Conservation (phyloP, 1,140 invertebrate genomes). For the Drosophila santomea region DNA sequence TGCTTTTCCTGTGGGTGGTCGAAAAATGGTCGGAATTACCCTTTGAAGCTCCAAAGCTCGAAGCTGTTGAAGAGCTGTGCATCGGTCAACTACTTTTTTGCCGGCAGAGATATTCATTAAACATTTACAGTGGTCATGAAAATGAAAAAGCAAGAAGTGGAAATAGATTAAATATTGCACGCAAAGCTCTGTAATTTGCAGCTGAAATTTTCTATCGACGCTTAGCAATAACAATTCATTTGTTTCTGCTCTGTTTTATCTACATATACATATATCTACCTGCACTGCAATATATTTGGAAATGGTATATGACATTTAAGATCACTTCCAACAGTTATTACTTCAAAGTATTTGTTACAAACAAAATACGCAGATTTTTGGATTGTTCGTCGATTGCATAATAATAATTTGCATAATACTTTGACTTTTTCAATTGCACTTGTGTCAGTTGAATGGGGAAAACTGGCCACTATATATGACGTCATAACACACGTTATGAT, state of each 20-base stretch:
- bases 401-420: constrained; percentile 5
- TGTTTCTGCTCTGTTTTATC: neutral
- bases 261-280: too few species aligned
- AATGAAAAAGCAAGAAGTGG: constrained; percentile 10
- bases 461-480: constrained; percentile 27
- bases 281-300: too few species aligned
- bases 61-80: constrained; percentile 25
- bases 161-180: constrained; percentile 5
- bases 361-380: too few species aligned
- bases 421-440: constrained; percentile 28
- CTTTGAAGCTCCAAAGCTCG: constrained; percentile 10
- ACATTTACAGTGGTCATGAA: constrained; percentile 23
- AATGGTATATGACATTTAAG: too few species aligned
- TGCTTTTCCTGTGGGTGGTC: constrained; percentile 21
- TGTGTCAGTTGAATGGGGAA: constrained; percentile 8
- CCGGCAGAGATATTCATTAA: constrained; percentile 31
- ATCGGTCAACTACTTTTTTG: constrained; percentile 3
- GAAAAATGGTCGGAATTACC: constrained; percentile 12
- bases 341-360: too few species aligned
- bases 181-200: constrained; percentile 12
- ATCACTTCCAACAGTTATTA: too few species aligned
- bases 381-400: neutral
- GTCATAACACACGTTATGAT: constrained; percentile 43
- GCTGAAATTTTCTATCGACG: neutral
- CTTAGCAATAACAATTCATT: constrained; percentile 2